Conservation (phyloP, 1,140 invertebrate species). For the Halyomorpha halys region DNA sequence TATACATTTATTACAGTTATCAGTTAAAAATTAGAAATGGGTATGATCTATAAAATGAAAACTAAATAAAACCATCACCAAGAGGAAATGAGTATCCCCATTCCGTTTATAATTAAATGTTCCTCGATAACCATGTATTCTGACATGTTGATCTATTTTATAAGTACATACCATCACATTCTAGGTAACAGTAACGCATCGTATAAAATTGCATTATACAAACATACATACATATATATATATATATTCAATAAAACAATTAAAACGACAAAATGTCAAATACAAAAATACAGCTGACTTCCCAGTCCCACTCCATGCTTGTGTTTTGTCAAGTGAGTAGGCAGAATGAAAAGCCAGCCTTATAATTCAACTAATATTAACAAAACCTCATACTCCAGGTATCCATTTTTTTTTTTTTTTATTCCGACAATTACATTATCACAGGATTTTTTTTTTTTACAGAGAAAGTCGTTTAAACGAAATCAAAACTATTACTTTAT, state of each 20-base stretch:
- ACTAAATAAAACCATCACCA: conserved; percentile 1
- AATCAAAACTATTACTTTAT: background rate
- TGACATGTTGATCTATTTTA: background rate
- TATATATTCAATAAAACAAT: conserved; percentile 14
- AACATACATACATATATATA: too few species aligned
- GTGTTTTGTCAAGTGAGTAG: conserved; percentile 20
- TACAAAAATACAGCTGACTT: conserved; percentile 15
- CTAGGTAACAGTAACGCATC: conserved; percentile 19
- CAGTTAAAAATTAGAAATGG: background rate
- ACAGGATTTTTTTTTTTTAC: conserved; percentile 7
- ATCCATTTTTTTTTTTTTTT: background rate
- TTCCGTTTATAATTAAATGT: background rate
- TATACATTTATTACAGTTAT: background rate
- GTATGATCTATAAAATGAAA: background rate
- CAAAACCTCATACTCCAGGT: conserved; percentile 1
- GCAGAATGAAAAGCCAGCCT: conserved; percentile 25
- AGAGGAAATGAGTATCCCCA: background rate
- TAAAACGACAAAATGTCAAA: background rate
- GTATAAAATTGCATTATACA: conserved; percentile 4
- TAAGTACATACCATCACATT: conserved; percentile 10
- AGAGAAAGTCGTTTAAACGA: background rate
- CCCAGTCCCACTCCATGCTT: conserved; percentile 23
- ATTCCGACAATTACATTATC: conserved; percentile 4
- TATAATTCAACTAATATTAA: conserved; percentile 5
- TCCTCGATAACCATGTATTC: background rate